These are phyloP conservation scores for Palythoa grandis DNA, from an alignment of 92 coral and sea anemone species.

Conservation along the genomic window DNA sequence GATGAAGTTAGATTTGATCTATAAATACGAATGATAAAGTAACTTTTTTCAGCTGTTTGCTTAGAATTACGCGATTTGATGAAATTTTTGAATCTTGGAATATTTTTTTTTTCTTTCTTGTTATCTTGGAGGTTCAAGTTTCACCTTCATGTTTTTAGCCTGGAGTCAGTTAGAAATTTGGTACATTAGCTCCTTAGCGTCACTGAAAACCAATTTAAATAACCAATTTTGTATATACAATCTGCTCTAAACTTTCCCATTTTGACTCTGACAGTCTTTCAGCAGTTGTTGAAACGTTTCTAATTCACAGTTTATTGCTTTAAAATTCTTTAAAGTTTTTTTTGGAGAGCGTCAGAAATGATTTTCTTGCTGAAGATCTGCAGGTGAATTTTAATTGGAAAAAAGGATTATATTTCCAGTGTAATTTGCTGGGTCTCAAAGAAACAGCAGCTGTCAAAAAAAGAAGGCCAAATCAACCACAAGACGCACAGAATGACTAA, in stretches of 20 bases:
- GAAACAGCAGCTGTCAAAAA: background rate
- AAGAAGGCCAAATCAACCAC: background rate
- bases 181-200: background rate
- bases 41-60: background rate
- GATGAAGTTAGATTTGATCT: background rate
- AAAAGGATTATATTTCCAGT: conserved; percentile 21
- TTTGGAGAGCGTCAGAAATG: background rate
- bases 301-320: background rate
- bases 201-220: background rate
- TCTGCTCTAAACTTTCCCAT: background rate
- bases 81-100: background rate
- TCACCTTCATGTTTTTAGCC: background rate
- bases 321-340: background rate
- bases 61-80: background rate
- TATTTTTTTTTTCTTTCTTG: background rate
- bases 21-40: background rate
- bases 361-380: background rate
- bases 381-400: conserved; percentile 36
- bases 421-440: background rate
- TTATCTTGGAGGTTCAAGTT: background rate
- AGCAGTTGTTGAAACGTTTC: background rate
- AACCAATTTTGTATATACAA: background rate
- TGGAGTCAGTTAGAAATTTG: background rate
- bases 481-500: background rate
- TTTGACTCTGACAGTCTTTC: background rate